Evolutionary conservation across 1,140 invertebrate species (phyloP).

Genomic region (Drosophila parvula): DNA sequence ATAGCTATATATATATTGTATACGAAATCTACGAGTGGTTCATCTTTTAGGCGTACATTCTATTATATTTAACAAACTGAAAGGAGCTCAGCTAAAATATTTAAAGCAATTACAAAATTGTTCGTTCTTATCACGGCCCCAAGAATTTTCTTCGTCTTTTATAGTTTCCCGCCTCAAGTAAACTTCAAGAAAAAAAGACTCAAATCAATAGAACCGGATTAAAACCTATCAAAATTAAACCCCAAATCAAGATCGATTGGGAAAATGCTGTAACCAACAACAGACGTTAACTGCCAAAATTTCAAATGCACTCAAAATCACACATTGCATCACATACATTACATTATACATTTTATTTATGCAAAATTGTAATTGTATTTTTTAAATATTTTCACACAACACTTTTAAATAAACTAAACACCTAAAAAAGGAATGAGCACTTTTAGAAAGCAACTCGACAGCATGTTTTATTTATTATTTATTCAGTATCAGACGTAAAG

Average conservation of each 20-base stretch:
- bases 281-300: constrained; percentile 61
- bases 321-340: constrained; percentile 15
- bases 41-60: constrained; percentile 64
- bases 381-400: constrained; percentile 68
- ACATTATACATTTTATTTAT: constrained; percentile 50
- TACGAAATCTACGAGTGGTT: constrained; percentile 35
- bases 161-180: constrained; percentile 28
- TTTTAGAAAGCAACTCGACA: constrained; percentile 63
- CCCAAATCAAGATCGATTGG: constrained; percentile 8
- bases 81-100: constrained; percentile 58
- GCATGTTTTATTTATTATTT: constrained; percentile 59
- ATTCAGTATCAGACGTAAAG: not conserved
- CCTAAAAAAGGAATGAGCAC: constrained; percentile 74
- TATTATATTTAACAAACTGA: constrained; percentile 66
- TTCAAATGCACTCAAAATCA: constrained; percentile 17
- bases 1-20: constrained; percentile 34
- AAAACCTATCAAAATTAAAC: constrained; percentile 15
- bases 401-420: constrained; percentile 73
- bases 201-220: constrained; percentile 49
- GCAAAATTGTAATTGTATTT: constrained; percentile 60
- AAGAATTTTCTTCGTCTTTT: constrained; percentile 69
- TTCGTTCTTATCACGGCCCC: constrained; percentile 33
- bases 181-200: constrained; percentile 55
- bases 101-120: constrained; percentile 50
- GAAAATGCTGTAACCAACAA: constrained; percentile 7